These are phyloP conservation scores for Sphenopsis melanotis DNA, from an alignment of 2,797 vertebrate species.

Conservation along the genomic window DNA sequence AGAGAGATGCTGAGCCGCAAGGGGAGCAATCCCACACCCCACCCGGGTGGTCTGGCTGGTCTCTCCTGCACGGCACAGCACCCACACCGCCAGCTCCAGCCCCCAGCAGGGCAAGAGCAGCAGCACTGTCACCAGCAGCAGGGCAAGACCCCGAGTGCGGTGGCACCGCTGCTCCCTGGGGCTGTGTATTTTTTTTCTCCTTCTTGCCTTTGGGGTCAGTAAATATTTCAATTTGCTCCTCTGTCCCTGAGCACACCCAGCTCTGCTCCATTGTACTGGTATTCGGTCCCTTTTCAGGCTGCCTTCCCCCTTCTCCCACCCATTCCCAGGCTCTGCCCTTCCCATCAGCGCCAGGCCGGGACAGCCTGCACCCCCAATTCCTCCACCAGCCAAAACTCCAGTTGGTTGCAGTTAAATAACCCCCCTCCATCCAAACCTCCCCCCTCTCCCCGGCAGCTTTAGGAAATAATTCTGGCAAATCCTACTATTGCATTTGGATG, in stretches of 20 bases:
- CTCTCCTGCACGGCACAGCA: not conserved
- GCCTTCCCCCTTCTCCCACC: not conserved
- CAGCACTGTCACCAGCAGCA: not conserved
- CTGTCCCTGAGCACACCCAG: not conserved
- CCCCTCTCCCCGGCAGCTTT: constrained; percentile 37
- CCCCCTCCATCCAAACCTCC: not conserved
- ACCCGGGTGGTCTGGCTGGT: not conserved
- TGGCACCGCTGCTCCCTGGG: not conserved
- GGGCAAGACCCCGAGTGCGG: not conserved
- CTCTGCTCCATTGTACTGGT: constrained; percentile 44
- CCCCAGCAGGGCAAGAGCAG: not conserved
- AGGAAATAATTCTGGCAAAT: constrained; percentile 69
- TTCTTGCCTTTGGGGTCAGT: not conserved
- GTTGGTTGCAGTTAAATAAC: constrained; percentile 44
- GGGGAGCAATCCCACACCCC: rapidly evolving
- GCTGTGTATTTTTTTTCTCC: not conserved
- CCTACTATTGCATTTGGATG: constrained; percentile 66
- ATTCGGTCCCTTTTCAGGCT: constrained; percentile 14
- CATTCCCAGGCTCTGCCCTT: constrained; percentile 39
- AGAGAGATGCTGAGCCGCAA: not conserved
- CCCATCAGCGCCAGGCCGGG: not conserved
- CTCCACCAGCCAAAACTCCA: constrained; percentile 36
- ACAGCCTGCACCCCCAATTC: constrained; percentile 27
- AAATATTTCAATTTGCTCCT: not conserved
- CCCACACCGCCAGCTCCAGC: not conserved